A percentile compares a stretch with the other conserved stretches of the same genome.
Conservation (phyloP, 2,888 invertebrate genomes). For the Thymelicus lineola region DNA sequence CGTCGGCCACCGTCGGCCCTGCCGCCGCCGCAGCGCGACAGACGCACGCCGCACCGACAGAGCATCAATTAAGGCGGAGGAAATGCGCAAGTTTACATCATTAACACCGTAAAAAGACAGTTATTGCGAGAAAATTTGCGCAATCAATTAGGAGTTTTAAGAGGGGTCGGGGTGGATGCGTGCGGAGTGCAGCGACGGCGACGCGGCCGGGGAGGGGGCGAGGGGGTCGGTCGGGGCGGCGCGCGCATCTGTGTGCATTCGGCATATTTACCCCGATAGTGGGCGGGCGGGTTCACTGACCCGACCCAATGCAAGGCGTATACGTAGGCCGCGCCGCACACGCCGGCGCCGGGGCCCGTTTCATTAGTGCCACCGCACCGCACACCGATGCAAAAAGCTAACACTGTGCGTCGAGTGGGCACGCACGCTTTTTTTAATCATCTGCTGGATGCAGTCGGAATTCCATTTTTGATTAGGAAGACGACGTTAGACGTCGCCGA, state of each 20-base stretch:
- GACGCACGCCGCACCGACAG: constrained; percentile 49
- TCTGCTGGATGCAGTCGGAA: constrained; percentile 48
- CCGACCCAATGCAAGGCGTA: constrained; percentile 83
- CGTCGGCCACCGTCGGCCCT: constrained; percentile 57
- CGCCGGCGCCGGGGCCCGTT: constrained; percentile 68
- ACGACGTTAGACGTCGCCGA: constrained; percentile 40
- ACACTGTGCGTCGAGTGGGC: constrained; percentile 78
- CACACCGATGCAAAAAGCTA: constrained; percentile 75
- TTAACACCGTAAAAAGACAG: constrained; percentile 84
- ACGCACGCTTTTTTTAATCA: constrained; percentile 64
- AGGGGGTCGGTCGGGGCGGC: constrained; percentile 65
- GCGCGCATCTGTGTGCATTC: constrained; percentile 85
- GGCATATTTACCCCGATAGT: constrained; percentile 85
- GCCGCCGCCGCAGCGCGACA: constrained; percentile 39
- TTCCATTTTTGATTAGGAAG: constrained; percentile 50
- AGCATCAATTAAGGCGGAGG: constrained; percentile 76
- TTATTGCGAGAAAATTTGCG: constrained; percentile 84
- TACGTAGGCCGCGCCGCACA: constrained; percentile 78
- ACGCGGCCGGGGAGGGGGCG: constrained; percentile 49
- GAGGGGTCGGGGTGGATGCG: constrained; percentile 70
- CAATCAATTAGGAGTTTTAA: constrained; percentile 85
- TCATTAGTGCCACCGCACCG: constrained; percentile 77
- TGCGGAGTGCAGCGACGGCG: constrained; percentile 73
- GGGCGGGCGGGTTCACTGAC: constrained; percentile 83
- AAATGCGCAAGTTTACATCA: constrained; percentile 82